Base-by-base conservation (phyloP, 1,140 invertebrate genomes). In the Drosophila athabasca region DNA sequence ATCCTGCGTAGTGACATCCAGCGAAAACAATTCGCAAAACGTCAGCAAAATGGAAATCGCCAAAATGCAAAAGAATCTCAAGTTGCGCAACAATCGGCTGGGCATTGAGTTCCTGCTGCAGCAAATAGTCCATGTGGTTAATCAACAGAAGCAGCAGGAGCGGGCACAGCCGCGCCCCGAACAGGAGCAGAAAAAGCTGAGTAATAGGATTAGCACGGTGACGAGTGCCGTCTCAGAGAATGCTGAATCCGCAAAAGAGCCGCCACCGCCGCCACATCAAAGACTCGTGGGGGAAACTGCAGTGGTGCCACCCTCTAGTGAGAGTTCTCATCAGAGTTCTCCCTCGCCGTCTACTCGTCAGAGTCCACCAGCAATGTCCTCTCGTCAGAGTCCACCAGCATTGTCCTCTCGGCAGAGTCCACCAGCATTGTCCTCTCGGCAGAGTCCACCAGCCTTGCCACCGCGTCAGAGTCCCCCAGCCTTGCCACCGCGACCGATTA, bases 41-140 rank as follows among this genome's bases (percentile, higher is more conserved):
- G 84, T 90, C 39, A 90, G 71, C 49, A 91, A 90, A 68, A 53
- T 50, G 0, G 54, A 90, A 19, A 71, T 91, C 13, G 71, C 76
- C 39, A 90, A 90, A 31, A 73, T 91, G 19, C 90, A 91, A 43
- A 70, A 62, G 24, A 90, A 90, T 73, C 74, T 91, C 0, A 90
- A 90, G 22, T 41, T 75, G 0, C 11, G 22, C 3, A 54, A 91
- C 58, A 84, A 90, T 73, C 67, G 70, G 0, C 8, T 51, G 41
- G 83, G 58, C 17, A 65, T 91, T 1, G 90, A 91, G 15, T 91
- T 91, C 43, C 49, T 91, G 0, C 39, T 79, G 9, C 57, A 53
- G 3, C 75, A 91, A 59, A 85, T 91, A n/a, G 85, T 82, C 2
- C 85, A 77, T 55, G 79, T 91, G 54, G 75, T 83, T 0, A 85